Evolutionary conservation across 2,797 vertebrate genomes (phyloP).

Genomic region (Margarornis squamiger): DNA sequence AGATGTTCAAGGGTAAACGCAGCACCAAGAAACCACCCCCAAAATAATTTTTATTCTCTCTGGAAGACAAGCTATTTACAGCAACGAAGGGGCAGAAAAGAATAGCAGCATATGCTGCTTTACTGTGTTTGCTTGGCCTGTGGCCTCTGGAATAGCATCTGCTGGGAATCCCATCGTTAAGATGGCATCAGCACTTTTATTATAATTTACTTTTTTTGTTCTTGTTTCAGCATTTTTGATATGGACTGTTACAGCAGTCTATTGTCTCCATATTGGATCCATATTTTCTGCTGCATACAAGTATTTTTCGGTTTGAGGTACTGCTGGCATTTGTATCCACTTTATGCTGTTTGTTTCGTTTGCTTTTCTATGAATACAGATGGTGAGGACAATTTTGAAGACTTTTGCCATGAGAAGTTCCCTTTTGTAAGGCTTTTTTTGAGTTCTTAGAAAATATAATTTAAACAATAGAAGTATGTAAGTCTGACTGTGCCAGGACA

Average conservation of each 20-base stretch:
- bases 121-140: constrained; percentile 57
- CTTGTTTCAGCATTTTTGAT: background rate
- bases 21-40: background rate
- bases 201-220: background rate
- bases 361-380: background rate
- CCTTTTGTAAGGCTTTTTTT: background rate
- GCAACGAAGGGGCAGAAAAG: constrained; percentile 8
- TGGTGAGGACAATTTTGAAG: background rate
- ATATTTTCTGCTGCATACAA: background rate
- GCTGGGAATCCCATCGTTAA: background rate
- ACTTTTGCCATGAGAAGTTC: background rate
- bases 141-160: constrained; percentile 42
- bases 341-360: background rate
- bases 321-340: background rate
- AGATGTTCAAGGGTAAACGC: constrained; percentile 36
- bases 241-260: background rate
- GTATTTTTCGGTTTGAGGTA: background rate
- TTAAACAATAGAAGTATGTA: constrained; percentile 41
- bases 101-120: background rate
- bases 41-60: constrained; percentile 29
- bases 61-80: constrained; percentile 37
- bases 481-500: background rate
- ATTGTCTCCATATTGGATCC: background rate
- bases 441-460: constrained; percentile 18
- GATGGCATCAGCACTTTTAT: constrained; percentile 11